Evolutionary conservation across 2,888 invertebrate species (phyloP).

Genomic region (Ferdinandea cuprea): DNA sequence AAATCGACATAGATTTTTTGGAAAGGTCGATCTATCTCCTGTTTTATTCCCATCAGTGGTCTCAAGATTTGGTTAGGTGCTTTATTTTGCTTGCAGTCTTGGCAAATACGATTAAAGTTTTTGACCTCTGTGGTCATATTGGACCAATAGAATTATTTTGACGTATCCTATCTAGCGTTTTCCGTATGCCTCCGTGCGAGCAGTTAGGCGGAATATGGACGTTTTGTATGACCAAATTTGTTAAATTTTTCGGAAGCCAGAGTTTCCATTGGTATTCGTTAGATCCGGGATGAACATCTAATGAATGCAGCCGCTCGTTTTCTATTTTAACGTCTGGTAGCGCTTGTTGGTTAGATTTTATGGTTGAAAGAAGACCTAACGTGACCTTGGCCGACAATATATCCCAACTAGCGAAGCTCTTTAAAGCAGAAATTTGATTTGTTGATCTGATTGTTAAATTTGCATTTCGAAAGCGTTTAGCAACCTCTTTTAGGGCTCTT

Average conservation of each 20-base stretch:
- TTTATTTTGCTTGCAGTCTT: slow-evolving; percentile 3
- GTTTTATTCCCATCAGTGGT: slow-evolving; percentile 57
- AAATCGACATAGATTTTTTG: slow-evolving; percentile 64
- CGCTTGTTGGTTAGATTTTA: no score
- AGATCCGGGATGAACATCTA: background rate
- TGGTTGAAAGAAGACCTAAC: background rate
- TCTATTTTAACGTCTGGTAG: background rate
- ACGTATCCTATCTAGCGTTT: background rate
- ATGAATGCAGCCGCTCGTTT: background rate
- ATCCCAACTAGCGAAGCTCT: background rate
- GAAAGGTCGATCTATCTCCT: slow-evolving; percentile 39
- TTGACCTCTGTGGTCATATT: background rate
- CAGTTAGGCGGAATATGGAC: background rate
- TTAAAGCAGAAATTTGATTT: no score
- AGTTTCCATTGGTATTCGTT: background rate
- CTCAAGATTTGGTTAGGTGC: background rate
- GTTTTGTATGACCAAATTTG: background rate
- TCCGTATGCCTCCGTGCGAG: slow-evolving; percentile 1
- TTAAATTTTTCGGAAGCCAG: background rate
- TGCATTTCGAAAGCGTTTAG: background rate
- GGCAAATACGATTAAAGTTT: background rate
- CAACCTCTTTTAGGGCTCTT: background rate
- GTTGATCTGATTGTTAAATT: background rate
- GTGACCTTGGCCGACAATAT: background rate
- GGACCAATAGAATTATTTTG: background rate